Evolutionary conservation across 92 coral and sea anemone species (phyloP).

Genomic region (Pocillopora meandrina): DNA sequence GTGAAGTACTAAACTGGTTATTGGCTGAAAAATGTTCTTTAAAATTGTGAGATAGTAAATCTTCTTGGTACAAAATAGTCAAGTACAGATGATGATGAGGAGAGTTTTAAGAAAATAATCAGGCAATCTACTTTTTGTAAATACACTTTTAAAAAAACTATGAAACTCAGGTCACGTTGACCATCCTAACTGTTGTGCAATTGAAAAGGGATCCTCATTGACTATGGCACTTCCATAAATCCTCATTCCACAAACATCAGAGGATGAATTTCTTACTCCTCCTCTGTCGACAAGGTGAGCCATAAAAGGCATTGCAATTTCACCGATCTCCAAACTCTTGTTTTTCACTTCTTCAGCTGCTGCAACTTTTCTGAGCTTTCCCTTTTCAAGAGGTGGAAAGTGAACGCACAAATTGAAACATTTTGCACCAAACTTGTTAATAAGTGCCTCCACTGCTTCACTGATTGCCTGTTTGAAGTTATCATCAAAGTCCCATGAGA

Average conservation of each 20-base stretch:
- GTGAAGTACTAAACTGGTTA: too few relatives aligned
- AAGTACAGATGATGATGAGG: too few relatives aligned
- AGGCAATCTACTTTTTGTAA: too few relatives aligned
- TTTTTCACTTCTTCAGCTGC: constrained; percentile 35
- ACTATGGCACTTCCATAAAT: constrained; percentile 81
- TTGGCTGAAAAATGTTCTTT: too few relatives aligned
- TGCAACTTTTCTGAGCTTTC: constrained; percentile 44
- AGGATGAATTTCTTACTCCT: constrained; percentile 59
- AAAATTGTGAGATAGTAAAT: too few relatives aligned
- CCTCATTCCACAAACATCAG: constrained; percentile 85
- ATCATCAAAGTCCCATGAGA: constrained; percentile 77
- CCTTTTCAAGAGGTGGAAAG: constrained; percentile 73
- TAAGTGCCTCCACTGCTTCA: constrained; percentile 62
- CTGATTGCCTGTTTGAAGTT: constrained; percentile 69
- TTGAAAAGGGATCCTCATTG: constrained; percentile 71
- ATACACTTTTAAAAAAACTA: too few relatives aligned
- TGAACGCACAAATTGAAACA: constrained; percentile 71
- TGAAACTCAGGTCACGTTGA: neutral
- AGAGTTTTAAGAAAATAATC: too few relatives aligned
- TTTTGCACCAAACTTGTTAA: constrained; percentile 57
- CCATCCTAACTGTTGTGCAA: constrained; percentile 65
- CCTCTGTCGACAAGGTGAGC: constrained; percentile 79
- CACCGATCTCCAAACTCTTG: constrained; percentile 29
- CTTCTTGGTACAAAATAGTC: too few relatives aligned
- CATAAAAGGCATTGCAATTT: constrained; percentile 64